Base-by-base conservation (phyloP, 1,140 invertebrate species). In the Diorhabda carinulata region DNA sequence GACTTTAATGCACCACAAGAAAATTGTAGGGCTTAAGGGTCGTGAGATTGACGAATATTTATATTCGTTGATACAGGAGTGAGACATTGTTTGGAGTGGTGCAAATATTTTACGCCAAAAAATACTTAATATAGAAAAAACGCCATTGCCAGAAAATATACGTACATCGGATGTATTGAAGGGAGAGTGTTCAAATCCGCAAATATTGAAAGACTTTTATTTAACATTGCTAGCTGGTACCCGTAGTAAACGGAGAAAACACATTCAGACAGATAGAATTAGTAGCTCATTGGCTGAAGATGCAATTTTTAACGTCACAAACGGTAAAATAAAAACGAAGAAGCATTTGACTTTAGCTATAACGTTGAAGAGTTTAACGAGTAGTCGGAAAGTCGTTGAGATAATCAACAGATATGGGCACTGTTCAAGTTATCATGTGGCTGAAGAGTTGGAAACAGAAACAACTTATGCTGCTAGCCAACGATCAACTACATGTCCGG, bases 391-490 rank as follows among this genome's bases (percentile, higher is more conserved):
- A 72, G 58, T 72, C 57, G 57, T 74, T 42, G 61, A 73, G 64
- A 70, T 75, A 47, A 66, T 78, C 9, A 77, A 78, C 73, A 70
- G 67, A 74, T 78, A 73, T 70, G 80, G 74, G 52, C 72, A 80
- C 67, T 80, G 80, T 65, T 68, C 61, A 25, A 78, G 73, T 64
- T 80, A 81, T 69, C 72, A 52, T 40, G 69, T 43, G 40, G 43
- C 78, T 2, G 77, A 79, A 70, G 77, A 79, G 62, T 61, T 81
- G 6, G 78, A 81, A 73, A 81, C 78, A 7, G 78, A 76, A 73
- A 61, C 70, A 57, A 77, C 78, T n/a, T 72, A 41, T 69, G 41
- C 72, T 2, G 66, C 71, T 62, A 5, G 4, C 9, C 64, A 43
- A 25, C 60, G 64, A 25, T 62, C 52, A 9, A 62, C 70, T 2